phyloP scores from a whole-genome alignment of 2,797 vertebrate species.

The Sciurus vulgaris region DNA sequence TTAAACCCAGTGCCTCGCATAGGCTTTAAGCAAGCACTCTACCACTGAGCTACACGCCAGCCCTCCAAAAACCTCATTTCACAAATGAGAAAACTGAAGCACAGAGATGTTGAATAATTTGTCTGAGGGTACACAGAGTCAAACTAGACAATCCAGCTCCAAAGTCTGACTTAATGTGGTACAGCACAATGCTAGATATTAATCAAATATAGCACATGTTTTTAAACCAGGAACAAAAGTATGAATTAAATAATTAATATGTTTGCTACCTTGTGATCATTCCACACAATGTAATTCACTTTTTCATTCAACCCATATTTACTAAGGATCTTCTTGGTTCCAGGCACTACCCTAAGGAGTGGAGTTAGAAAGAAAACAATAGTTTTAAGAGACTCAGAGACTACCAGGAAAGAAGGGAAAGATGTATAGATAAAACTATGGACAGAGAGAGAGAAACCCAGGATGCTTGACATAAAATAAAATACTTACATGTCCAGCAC shows the following conservation, averaged over 20 bases:
- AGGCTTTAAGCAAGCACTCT: too few species aligned
- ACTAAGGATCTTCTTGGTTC: background rate
- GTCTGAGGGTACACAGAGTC: background rate
- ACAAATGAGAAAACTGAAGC: background rate
- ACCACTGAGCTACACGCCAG: too few species aligned
- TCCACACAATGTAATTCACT: background rate
- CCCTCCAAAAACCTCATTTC: background rate
- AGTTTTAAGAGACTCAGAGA: conserved; percentile 26
- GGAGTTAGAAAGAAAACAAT: background rate
- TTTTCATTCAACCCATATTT: conserved; percentile 32
- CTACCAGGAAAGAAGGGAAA: conserved; percentile 2
- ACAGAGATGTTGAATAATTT: background rate
- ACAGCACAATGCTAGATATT: background rate
- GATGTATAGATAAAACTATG: background rate
- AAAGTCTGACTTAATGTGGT: background rate
- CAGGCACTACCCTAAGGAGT: background rate
- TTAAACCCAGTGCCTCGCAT: too few species aligned
- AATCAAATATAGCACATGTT: background rate
- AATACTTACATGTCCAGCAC: background rate
- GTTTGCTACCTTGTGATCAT: background rate
- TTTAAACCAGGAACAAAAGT: background rate
- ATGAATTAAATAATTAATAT: conserved; percentile 3
- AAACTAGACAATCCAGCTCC: background rate
- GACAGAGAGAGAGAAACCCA: background rate
- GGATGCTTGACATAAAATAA: background rate